Evolutionary conservation across 2,888 invertebrate species (phyloP).

Genomic region (Julus scanicus): DNA sequence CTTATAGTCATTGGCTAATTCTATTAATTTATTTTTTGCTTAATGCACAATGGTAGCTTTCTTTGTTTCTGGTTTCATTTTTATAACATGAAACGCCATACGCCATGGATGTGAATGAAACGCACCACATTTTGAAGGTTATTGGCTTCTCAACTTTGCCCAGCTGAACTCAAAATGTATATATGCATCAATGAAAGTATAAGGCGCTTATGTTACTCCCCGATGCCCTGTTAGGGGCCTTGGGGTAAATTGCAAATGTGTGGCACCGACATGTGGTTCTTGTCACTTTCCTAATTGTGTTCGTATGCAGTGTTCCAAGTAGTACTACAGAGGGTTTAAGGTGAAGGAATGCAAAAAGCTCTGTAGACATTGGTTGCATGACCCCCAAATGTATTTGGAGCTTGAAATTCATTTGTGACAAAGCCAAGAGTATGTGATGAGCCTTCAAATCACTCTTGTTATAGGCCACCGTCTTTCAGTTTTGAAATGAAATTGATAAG

Average conservation of each 20-base stretch:
- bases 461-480: no score
- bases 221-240: neutral
- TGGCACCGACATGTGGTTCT: slow-evolving; percentile 38
- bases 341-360: neutral
- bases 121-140: neutral
- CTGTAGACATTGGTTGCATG: neutral
- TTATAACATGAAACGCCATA: neutral
- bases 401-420: neutral
- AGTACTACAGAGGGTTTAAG: neutral
- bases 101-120: neutral
- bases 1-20: no score
- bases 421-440: no score
- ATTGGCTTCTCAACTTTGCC: neutral
- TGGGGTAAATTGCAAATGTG: neutral
- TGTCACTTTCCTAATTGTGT: slow-evolving; percentile 21
- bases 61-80: neutral
- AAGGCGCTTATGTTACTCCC: slow-evolving; percentile 1
- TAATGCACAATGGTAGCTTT: neutral
- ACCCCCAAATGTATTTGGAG: neutral
- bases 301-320: neutral
- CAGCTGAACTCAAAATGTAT: slow-evolving; percentile 1
- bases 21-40: no score
- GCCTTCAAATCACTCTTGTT: no score
- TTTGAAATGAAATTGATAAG: no score
- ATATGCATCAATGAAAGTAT: neutral